phyloP scores from a whole-genome alignment of 2,888 invertebrate species.

The Pandemis corylana region DNA sequence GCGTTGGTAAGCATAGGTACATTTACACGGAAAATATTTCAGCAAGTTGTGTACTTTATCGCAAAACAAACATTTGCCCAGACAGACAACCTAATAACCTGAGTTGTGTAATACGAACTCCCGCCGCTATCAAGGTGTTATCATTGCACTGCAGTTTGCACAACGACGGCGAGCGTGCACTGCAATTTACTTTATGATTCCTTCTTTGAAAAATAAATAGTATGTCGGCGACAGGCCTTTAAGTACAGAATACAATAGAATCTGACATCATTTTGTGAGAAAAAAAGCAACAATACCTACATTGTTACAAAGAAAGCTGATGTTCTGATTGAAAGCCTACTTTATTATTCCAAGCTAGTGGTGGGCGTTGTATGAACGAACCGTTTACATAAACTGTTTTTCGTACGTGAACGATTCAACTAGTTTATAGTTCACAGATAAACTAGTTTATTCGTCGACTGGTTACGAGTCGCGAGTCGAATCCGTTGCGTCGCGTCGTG shows the following conservation, averaged over 20 bases:
- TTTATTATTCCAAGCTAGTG: not conserved
- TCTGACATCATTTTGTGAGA: not conserved
- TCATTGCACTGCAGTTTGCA: slow-evolving; percentile 46
- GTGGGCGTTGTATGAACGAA: too few species aligned
- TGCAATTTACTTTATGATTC: slow-evolving; percentile 1
- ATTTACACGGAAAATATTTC: slow-evolving; percentile 23
- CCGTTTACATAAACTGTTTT: too few species aligned
- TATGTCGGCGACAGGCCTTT: not conserved
- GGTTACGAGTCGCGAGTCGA: too few species aligned
- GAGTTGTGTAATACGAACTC: slow-evolving; percentile 54
- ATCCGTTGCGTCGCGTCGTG: too few species aligned
- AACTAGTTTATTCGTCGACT: too few species aligned
- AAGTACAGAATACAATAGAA: not conserved
- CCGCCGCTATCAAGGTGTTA: slow-evolving; percentile 60
- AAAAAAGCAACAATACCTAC: not conserved
- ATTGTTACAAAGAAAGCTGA: not conserved
- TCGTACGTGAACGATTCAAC: too few species aligned
- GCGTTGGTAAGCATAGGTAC: not conserved
- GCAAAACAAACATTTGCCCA: slow-evolving; percentile 68
- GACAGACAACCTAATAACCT: slow-evolving; percentile 66
- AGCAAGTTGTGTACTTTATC: slow-evolving; percentile 46
- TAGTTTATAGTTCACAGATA: too few species aligned
- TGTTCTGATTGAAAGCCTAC: not conserved
- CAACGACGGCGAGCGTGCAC: not conserved
- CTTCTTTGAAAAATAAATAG: not conserved